A percentile compares a stretch with the other conserved stretches of the same genome.
phyloP scores from a whole-genome alignment of 1,140 invertebrate genomes.

The Asobara japonica region DNA sequence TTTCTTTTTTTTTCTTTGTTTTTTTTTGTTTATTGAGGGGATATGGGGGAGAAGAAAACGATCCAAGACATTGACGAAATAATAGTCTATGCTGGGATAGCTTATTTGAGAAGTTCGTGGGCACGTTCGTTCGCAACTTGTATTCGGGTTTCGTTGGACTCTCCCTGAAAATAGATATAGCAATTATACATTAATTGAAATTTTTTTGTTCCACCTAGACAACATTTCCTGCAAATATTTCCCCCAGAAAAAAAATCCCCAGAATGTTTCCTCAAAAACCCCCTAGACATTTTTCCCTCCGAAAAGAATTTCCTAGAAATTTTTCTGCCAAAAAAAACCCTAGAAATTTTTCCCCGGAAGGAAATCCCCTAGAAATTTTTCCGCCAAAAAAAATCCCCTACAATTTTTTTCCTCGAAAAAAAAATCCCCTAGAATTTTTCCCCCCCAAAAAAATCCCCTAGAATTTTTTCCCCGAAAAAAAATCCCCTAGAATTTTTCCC shows the following conservation, averaged over 20 bases:
- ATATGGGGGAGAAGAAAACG: not conserved
- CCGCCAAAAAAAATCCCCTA: not conserved
- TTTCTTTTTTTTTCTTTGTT: too few species aligned
- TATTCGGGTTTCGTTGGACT: conserved; percentile 84
- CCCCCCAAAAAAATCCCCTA: too few species aligned
- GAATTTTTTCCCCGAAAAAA: too few species aligned
- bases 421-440: too few species aligned
- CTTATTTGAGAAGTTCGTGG: conserved; percentile 79
- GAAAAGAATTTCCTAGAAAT: not conserved
- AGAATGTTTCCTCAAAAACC: too few species aligned
- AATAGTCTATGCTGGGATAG: not conserved
- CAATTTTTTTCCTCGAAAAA: not conserved
- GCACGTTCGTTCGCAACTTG: conserved; percentile 82
- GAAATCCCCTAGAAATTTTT: not conserved
- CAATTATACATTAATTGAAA: too few species aligned
- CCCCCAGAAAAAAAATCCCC: too few species aligned
- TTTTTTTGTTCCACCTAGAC: too few species aligned
- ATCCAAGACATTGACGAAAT: not conserved
- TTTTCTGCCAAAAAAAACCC: not conserved
- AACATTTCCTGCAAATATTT: too few species aligned
- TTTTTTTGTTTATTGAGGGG: not conserved
- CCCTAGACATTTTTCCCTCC: not conserved
- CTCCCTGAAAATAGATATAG: conserved; percentile 72
- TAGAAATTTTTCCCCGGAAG: not conserved
- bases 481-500: too few species aligned